Percentiles rank a stretch among this genome's conserved stretches.
These are phyloP conservation scores for Scartelaos histophorus DNA, from an alignment of 2,113 vertebrate species.

Conservation along the genomic window DNA sequence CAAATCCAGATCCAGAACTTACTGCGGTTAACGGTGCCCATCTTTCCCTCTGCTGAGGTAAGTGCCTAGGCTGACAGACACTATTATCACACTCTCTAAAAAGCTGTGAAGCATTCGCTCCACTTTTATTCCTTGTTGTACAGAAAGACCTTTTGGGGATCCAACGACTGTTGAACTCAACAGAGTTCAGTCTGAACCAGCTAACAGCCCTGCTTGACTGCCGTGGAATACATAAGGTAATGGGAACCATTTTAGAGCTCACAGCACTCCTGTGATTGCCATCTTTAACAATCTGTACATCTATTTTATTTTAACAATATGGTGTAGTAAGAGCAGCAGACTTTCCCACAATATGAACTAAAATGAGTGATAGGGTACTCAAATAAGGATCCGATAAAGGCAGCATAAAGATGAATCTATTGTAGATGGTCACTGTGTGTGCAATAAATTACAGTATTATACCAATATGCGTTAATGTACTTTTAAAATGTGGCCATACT, in stretches of 20 bases:
- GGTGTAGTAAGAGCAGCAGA: not conserved
- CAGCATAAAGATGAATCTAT: not conserved
- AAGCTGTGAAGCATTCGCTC: conserved; percentile 38
- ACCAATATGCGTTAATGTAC: not conserved
- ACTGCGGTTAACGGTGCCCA: conserved; percentile 80
- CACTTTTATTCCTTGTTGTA: conserved; percentile 30
- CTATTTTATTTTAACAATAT: conserved; percentile 9
- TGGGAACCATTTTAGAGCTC: conserved; percentile 28
- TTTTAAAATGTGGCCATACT: too few species aligned
- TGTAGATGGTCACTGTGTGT: not conserved
- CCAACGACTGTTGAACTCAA: conserved; percentile 88
- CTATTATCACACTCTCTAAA: conserved; percentile 22
- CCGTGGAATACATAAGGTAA: conserved; percentile 92
- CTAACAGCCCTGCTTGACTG: conserved; percentile 92
- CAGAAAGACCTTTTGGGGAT: conserved; percentile 91
- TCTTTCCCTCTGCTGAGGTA: conserved; percentile 90
- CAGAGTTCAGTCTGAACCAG: conserved; percentile 89
- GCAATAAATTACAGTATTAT: not conserved
- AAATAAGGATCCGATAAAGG: not conserved
- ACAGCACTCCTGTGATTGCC: conserved; percentile 27
- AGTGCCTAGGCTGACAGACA: conserved; percentile 36
- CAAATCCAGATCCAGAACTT: conserved; percentile 88
- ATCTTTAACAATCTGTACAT: conserved; percentile 10
- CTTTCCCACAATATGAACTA: not conserved
- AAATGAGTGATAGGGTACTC: not conserved